These are phyloP conservation scores for Taphrorychus bicolor DNA, from an alignment of 2,888 invertebrate species.

Conservation along the genomic window DNA sequence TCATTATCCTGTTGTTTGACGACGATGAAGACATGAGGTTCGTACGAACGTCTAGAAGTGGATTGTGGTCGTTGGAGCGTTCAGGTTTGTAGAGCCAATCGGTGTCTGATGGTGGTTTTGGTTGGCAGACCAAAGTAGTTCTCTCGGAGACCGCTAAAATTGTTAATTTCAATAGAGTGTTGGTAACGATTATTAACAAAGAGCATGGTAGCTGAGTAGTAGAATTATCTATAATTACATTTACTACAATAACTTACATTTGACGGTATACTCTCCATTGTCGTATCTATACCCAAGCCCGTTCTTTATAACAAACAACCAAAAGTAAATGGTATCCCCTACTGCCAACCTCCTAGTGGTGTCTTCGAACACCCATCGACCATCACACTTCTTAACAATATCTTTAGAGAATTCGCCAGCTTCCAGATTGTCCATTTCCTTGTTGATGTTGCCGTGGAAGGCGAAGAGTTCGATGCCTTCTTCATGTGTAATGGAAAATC, in stretches of 20 bases:
- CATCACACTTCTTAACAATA: conserved; percentile 44
- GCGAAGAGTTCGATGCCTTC: conserved; percentile 57
- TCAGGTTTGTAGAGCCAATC: background rate
- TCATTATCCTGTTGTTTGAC: background rate
- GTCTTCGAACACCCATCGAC: conserved; percentile 53
- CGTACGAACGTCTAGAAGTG: conserved; percentile 1
- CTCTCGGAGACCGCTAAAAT: background rate
- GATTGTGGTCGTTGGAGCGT: background rate
- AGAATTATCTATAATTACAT: too few species aligned
- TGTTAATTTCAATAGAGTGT: too few species aligned
- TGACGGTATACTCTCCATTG: conserved; percentile 46
- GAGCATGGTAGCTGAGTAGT: too few species aligned
- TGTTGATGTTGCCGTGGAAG: conserved; percentile 60
- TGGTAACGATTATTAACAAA: too few species aligned
- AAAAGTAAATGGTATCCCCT: conserved; percentile 56
- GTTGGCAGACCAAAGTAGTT: background rate
- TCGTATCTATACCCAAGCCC: conserved; percentile 53
- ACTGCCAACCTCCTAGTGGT: conserved; percentile 44
- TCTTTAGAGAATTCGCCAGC: conserved; percentile 53
- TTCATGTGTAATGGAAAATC: conserved; percentile 58
- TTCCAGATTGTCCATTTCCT: conserved; percentile 49
- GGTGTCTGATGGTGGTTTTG: background rate
- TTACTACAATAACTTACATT: too few species aligned
- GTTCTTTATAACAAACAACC: conserved; percentile 55
- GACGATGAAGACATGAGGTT: too few species aligned